Percentiles rank a stretch among this genome's conserved stretches.
These are phyloP conservation scores for Heliconius himera DNA, from an alignment of 1,140 invertebrate species.

Conservation along the genomic window DNA sequence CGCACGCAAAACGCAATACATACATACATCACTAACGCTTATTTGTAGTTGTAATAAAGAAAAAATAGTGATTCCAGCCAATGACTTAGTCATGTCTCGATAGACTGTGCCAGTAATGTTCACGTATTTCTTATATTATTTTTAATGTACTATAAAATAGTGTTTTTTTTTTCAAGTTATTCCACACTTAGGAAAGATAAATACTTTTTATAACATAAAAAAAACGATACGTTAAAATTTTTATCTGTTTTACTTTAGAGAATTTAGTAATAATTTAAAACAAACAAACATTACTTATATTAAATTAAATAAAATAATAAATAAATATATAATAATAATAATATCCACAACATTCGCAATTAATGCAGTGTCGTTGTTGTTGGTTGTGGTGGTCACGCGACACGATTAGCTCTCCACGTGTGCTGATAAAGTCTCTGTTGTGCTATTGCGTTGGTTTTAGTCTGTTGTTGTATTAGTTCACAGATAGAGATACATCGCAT, in stretches of 20 bases:
- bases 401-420: slow-evolving; percentile 58
- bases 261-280: not conserved
- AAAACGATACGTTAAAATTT: too few species aligned
- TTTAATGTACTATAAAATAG: too few species aligned
- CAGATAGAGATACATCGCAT: not conserved
- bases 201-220: too few species aligned
- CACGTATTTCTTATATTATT: not conserved
- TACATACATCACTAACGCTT: slow-evolving; percentile 10
- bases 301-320: not conserved
- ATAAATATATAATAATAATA: slow-evolving; percentile 25
- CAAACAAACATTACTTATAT: not conserved
- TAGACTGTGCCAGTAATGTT: not conserved
- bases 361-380: slow-evolving; percentile 31
- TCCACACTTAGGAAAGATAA: too few species aligned
- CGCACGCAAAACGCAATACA: slow-evolving; percentile 46
- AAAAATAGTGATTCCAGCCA: not conserved
- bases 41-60: not conserved
- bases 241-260: too few species aligned
- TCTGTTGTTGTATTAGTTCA: not conserved
- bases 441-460: not conserved
- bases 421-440: slow-evolving; percentile 47
- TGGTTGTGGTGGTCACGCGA: slow-evolving; percentile 51
- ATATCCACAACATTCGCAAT: slow-evolving; percentile 14
- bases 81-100: not conserved
- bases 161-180: too few species aligned